A percentile compares a stretch with the other conserved stretches of the same genome.
These are phyloP conservation scores for Pogona vitticeps DNA, from an alignment of 2,113 vertebrate genomes.

Conservation along the genomic window DNA sequence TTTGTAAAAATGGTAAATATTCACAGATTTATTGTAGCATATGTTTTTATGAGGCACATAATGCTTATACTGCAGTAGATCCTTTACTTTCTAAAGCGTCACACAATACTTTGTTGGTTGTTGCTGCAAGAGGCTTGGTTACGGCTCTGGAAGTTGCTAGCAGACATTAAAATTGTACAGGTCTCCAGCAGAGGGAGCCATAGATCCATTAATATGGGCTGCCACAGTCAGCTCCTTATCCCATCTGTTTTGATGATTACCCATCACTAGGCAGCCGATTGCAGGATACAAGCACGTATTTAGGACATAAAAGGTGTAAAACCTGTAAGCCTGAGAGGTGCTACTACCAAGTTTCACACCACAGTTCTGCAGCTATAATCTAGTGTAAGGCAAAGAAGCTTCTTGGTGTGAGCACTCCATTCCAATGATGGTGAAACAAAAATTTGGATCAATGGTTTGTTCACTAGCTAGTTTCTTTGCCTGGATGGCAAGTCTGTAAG, in stretches of 20 bases:
- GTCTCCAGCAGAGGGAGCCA: constrained; percentile 30
- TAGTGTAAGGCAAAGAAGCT: neutral
- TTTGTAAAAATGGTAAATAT: no score
- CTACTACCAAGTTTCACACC: neutral
- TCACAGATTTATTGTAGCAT: no score
- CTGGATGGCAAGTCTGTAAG: no score
- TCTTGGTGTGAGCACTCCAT: neutral
- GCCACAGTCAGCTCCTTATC: neutral
- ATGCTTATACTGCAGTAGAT: neutral
- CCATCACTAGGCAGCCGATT: neutral
- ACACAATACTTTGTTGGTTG: neutral
- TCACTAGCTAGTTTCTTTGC: neutral
- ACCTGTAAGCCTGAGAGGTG: neutral
- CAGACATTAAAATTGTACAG: neutral
- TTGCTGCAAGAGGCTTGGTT: neutral
- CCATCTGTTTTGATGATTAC: neutral
- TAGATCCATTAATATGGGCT: neutral
- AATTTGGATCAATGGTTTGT: neutral
- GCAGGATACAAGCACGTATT: neutral
- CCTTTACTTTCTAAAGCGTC: neutral
- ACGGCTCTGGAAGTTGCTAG: neutral
- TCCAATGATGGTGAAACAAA: neutral
- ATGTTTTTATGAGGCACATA: neutral
- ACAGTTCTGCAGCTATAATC: neutral
- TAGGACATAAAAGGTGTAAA: neutral